Evolutionary conservation across 2,888 invertebrate species (phyloP).

Genomic region (Drosophila algonquin): DNA sequence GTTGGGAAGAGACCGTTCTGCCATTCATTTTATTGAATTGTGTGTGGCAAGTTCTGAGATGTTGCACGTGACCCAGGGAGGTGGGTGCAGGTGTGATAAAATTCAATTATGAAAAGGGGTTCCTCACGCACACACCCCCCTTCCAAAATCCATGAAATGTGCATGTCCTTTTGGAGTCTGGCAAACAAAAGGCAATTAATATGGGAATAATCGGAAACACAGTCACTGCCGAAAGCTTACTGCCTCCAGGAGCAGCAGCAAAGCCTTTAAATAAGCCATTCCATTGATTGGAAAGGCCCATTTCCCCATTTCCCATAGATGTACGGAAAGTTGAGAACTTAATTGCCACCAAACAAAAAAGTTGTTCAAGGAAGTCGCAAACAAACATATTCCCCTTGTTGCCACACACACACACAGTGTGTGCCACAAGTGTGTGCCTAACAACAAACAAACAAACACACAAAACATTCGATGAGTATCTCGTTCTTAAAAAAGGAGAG

Average conservation of each 20-base stretch:
- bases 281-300: background rate
- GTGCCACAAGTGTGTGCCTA: background rate
- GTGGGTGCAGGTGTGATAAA: conserved; percentile 47
- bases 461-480: no score
- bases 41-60: conserved; percentile 37
- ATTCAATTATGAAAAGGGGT: conserved; percentile 55
- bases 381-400: background rate
- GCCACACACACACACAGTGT: background rate
- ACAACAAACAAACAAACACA: no score
- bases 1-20: background rate
- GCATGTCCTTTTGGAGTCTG: conserved; percentile 6
- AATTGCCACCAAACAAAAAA: conserved; percentile 29
- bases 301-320: background rate
- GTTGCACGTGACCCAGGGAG: conserved; percentile 50
- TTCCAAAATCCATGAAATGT: conserved; percentile 4
- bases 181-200: background rate
- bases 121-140: background rate
- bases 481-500: no score
- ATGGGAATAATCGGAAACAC: background rate
- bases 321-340: conserved; percentile 36
- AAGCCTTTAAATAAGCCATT: background rate
- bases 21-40: conserved; percentile 66
- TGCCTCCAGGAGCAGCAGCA: background rate
- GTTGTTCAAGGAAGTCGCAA: conserved; percentile 21
- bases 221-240: background rate